Base-by-base conservation (phyloP, 2,113 vertebrate genomes). In the Pseudopipra pipra region DNA sequence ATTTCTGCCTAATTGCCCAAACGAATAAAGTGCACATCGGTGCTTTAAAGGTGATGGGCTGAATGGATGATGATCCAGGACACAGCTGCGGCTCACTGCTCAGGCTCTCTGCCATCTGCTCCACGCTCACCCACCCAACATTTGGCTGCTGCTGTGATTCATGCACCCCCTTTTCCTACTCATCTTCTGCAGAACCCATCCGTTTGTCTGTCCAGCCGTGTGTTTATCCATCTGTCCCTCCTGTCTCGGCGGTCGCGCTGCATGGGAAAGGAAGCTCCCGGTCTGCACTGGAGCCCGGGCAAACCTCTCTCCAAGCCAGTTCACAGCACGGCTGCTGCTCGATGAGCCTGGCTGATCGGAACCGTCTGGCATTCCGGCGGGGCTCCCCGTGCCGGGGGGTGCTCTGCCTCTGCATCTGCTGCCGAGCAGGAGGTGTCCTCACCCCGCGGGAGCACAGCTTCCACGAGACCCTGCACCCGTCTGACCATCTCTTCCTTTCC, bases 1-100 rank as follows among this genome's bases (percentile, higher is more conserved):
- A 99, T 98, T 98, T 98, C 98, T 98, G 98, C 98, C 98, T 99
- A 99, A 99, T 99, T 99, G 98, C 98, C 98, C 98, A 98, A 98
- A 99, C 95, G 97, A 98, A 98, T 98, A 98, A 98, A 98, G 98
- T 98, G 98, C 98, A 98, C 98, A 98, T 98, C 91, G 93, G 98
- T 98, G 98, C 97, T 97, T 98, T 98, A 97, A 98, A 98, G 97
- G 98, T 97, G 98, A 98, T 96, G 96, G 98, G 98, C 98, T 96
- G 98, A 98, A 99, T 98, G 97, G 97, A 98, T 98, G 98, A 97
- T 97, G 96, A 97, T 97, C 97, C 96, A 87, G 95, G 95, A 97
- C 98, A 98, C 99, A 99, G 98, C 98, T 99, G 99, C 54, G 85
- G 98, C 98, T 98, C 91, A n/a, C 98, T 94, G 93, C 98, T 98